Percentiles rank a stretch among this genome's conserved stretches.
These are phyloP conservation scores for Lydus trimaculatus DNA, from an alignment of 2,888 invertebrate genomes.

Conservation along the genomic window DNA sequence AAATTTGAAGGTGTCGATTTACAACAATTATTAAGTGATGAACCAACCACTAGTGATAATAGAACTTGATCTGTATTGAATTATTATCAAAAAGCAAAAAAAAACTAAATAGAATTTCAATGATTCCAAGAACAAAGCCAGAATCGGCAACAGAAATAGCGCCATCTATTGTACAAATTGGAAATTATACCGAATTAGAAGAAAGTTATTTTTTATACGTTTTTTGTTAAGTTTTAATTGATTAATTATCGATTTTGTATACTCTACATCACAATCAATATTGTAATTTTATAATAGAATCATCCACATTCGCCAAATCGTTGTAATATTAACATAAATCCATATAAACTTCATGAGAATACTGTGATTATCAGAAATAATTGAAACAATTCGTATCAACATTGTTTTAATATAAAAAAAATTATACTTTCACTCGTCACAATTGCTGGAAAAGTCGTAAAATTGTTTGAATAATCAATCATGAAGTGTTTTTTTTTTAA, in stretches of 20 bases:
- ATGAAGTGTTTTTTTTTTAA: neutral
- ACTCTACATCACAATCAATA: too few species aligned
- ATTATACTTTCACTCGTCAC: neutral
- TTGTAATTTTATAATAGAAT: too few species aligned
- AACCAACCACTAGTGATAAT: conserved; percentile 38
- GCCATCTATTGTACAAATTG: conserved; percentile 1
- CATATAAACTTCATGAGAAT: too few species aligned
- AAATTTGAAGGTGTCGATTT: conserved; percentile 68
- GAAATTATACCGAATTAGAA: neutral
- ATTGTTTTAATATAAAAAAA: too few species aligned
- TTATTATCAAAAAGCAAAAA: too few species aligned
- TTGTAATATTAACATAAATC: too few species aligned
- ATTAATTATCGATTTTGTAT: too few species aligned
- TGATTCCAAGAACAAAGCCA: neutral
- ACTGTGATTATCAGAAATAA: too few species aligned
- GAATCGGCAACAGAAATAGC: neutral
- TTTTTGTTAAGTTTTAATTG: too few species aligned
- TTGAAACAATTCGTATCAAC: too few species aligned
- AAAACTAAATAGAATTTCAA: neutral
- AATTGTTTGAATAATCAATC: neutral
- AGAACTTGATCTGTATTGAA: conserved; percentile 5
- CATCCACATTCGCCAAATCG: too few species aligned
- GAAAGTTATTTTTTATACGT: neutral
- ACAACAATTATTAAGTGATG: conserved; percentile 66
- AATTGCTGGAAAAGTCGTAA: neutral